Evolutionary conservation across 2,888 invertebrate genomes (phyloP).

Genomic region (Glyphotaelius pellucidus): DNA sequence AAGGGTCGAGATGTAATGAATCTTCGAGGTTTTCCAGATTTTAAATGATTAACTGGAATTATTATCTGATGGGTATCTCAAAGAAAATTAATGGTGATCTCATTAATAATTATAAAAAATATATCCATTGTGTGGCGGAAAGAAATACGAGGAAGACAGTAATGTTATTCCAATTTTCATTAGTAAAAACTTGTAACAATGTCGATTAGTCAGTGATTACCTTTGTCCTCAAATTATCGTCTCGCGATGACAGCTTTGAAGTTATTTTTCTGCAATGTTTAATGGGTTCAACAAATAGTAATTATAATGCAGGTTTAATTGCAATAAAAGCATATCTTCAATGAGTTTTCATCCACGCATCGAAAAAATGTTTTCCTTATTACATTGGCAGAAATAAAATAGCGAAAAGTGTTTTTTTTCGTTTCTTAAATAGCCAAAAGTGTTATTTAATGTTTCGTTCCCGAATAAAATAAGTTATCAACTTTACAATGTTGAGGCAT

Average conservation of each 20-base stretch:
- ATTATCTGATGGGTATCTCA: not conserved
- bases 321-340: not conserved
- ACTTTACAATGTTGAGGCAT: not conserved
- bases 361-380: not conserved
- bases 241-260: not conserved
- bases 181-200: not conserved
- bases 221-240: not conserved
- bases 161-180: not conserved
- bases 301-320: not conserved
- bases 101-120: not conserved
- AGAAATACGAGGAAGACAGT: not conserved
- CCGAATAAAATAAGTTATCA: not conserved
- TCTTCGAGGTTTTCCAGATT: not conserved
- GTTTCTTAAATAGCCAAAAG: too few relatives aligned
- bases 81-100: not conserved
- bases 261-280: not conserved
- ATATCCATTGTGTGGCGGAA: not conserved
- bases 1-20: not conserved
- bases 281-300: not conserved
- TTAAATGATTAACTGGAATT: not conserved
- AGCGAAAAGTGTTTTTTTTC: too few relatives aligned
- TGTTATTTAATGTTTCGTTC: too few relatives aligned
- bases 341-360: not conserved
- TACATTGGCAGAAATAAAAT: too few relatives aligned
- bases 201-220: not conserved